Evolutionary conservation across 2,888 invertebrate species (phyloP), one percentile per base, ranked within the genome.

Genomic region (Caenorhabditis sp.): DNA sequence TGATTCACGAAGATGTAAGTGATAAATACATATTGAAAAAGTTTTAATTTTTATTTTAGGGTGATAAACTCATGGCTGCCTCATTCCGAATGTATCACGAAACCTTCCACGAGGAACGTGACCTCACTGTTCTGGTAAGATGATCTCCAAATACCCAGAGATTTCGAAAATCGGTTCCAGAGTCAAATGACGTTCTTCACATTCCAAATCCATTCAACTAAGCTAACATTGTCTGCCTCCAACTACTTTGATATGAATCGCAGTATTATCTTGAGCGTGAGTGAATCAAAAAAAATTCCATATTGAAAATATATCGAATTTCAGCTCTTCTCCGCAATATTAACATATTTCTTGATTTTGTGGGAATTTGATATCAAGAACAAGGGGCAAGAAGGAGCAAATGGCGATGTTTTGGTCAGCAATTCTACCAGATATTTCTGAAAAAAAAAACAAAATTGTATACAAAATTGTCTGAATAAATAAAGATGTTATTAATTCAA

Each of bases 81-180:
- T 80, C 75, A 5, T 80, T 80, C 75, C 72, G 75, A 27, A 80
- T 80, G 80, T 80, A 80, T 63, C 80, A 80, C 31, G 78, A 80
- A 31, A 80, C 80, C 0, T 76, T 80, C 52, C 77, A 75, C 38
- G 80, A 80, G 59, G 80, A 78, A 27, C 50, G 80, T 36, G 80
- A 80, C 53, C 62, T 73, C 7, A 75, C 78, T 49, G 78, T 80
- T 31, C 43, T 80, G 69, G 78, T 78, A 31, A 7, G 31, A 7
- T 10, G 31, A 4, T 31, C 10, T 31, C 4, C 5, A 7, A 4
- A 31, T 31, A 31, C 10, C 4, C 5, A 7, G 5, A 31, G 4
- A 31, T 8, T 50, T 50, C 50, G 17, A 25, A 52, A 38, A 38
- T 26, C 21, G 1, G 31, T 31, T 4, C 21, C 57, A 78, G 77